phyloP scores from a whole-genome alignment of 2,888 invertebrate species.

The Gnatocerus cornutus region DNA sequence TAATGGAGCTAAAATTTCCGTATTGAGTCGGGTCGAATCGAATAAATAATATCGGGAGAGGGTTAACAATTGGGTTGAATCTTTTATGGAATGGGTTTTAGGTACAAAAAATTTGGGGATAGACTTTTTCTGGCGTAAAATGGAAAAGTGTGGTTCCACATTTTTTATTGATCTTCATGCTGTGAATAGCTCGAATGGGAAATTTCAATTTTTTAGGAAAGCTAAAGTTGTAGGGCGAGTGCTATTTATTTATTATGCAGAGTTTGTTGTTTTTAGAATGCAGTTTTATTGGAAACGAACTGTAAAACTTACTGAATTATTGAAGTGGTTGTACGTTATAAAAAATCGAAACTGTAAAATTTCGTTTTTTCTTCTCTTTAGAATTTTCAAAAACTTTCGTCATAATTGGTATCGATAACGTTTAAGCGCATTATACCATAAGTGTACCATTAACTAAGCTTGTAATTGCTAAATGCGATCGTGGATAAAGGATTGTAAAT shows the following conservation, averaged over 20 bases:
- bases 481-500: constrained; percentile 7
- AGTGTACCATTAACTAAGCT: no score
- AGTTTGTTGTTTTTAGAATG: no score
- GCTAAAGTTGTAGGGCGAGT: no score
- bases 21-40: constrained; percentile 5
- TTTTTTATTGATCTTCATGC: not conserved
- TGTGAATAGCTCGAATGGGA: not conserved
- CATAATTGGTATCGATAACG: no score
- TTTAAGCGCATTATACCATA: no score
- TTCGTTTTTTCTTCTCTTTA: no score
- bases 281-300: no score
- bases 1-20: constrained; percentile 8
- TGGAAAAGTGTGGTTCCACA: not conserved
- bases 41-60: constrained; percentile 3
- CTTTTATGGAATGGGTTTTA: constrained; percentile 1
- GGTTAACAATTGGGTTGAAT: constrained; percentile 6
- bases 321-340: no score
- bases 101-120: not conserved
- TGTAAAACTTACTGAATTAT: no score
- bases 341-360: no score
- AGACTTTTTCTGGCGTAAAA: not conserved
- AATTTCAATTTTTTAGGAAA: not conserved
- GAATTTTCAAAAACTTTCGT: no score
- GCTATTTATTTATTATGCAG: no score
- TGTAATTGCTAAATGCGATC: constrained; percentile 1